Conservation (phyloP, 2,797 vertebrate genomes). For the Thunnus albacares region DNA sequence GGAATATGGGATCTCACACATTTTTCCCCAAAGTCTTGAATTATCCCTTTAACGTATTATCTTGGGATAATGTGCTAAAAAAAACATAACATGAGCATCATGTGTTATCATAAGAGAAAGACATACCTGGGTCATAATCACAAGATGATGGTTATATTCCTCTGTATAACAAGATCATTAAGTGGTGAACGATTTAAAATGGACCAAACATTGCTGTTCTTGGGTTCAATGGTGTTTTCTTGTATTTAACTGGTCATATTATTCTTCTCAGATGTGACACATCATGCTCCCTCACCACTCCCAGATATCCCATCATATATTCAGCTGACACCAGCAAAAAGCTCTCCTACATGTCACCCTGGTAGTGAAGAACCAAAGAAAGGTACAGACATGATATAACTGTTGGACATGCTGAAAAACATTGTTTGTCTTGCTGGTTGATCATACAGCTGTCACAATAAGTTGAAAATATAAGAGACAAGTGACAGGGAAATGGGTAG, state of each 20-base stretch:
- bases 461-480: neutral
- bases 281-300: conserved; percentile 86
- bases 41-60: neutral
- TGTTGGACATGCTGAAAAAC: neutral
- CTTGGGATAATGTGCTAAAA: neutral
- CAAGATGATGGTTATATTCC: conserved; percentile 3
- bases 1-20: neutral
- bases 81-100: neutral
- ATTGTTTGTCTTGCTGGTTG: neutral
- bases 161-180: neutral
- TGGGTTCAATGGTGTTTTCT: neutral
- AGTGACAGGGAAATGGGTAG: neutral
- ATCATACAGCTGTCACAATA: neutral
- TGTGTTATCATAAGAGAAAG: conserved; percentile 4
- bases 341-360: conserved; percentile 49
- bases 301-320: conserved; percentile 87
- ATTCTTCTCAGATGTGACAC: conserved; percentile 84
- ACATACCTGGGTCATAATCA: neutral
- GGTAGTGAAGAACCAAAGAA: conserved; percentile 87
- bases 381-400: conserved; percentile 84
- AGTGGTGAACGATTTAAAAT: neutral
- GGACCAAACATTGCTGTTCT: neutral
- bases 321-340: conserved; percentile 81
- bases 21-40: neutral
- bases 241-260: conserved; percentile 28